A percentile compares a stretch with the other conserved stretches of the same genome.
phyloP scores from a whole-genome alignment of 2,797 vertebrate species.

The Scolopax bukidnonensis region DNA sequence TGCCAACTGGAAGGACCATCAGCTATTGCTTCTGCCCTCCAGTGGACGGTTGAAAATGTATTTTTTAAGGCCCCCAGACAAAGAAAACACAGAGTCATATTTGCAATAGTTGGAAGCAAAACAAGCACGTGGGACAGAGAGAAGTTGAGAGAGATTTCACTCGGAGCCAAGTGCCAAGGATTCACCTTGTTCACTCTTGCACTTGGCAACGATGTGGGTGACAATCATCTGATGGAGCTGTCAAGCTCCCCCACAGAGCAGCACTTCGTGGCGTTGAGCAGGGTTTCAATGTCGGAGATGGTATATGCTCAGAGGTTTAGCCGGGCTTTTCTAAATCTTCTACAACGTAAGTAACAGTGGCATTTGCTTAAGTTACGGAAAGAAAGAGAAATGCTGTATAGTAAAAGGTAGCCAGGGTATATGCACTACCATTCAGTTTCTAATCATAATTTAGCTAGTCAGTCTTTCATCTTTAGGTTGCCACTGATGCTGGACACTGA shows the following conservation, averaged over 20 bases:
- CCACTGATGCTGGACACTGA: not conserved
- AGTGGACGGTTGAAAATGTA: constrained; percentile 76
- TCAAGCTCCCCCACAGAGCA: constrained; percentile 82
- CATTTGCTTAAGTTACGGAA: not conserved
- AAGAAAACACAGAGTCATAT: constrained; percentile 76
- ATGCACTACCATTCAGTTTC: not conserved
- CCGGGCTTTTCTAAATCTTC: constrained; percentile 81
- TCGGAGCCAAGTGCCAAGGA: constrained; percentile 84
- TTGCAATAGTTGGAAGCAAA: constrained; percentile 79
- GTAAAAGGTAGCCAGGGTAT: not conserved
- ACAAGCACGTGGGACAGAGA: constrained; percentile 77
- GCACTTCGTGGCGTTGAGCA: constrained; percentile 80
- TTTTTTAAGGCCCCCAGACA: constrained; percentile 71
- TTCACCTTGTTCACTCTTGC: constrained; percentile 84
- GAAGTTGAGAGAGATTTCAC: constrained; percentile 76
- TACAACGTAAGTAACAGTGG: constrained; percentile 80
- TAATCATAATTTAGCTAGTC: not conserved
- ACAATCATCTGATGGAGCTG: constrained; percentile 75
- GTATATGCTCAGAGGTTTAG: constrained; percentile 81
- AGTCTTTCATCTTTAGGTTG: not conserved
- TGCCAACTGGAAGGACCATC: constrained; percentile 77
- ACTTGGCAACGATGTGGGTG: constrained; percentile 73
- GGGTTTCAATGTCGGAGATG: constrained; percentile 68
- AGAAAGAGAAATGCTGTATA: not conserved
- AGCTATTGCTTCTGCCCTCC: constrained; percentile 78